These are phyloP conservation scores for Falco novaeseelandiae DNA, from an alignment of 2,797 vertebrate genomes.

Conservation along the genomic window DNA sequence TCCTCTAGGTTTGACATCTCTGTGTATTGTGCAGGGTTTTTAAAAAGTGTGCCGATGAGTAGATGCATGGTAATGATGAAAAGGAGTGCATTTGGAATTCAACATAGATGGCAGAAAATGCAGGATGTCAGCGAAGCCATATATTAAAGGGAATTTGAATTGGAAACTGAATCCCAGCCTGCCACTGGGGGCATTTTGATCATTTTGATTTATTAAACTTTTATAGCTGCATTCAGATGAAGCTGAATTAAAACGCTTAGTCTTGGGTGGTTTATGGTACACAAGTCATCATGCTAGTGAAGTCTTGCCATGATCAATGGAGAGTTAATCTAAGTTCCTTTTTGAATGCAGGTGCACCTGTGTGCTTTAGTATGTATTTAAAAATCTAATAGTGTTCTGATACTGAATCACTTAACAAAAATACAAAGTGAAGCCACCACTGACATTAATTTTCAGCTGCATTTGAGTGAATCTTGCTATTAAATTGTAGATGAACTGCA, in stretches of 20 bases:
- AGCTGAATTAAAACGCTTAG: constrained; percentile 77
- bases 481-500: not conserved
- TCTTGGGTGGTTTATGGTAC: constrained; percentile 72
- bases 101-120: constrained; percentile 71
- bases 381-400: constrained; percentile 28
- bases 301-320: constrained; percentile 49
- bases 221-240: constrained; percentile 79
- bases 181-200: constrained; percentile 82
- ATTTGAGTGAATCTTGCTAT: constrained; percentile 7
- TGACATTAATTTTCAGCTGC: constrained; percentile 7
- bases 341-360: constrained; percentile 11
- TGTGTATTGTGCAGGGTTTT: constrained; percentile 65
- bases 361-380: constrained; percentile 35
- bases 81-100: constrained; percentile 77
- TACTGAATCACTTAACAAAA: constrained; percentile 24
- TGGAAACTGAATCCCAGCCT: constrained; percentile 79
- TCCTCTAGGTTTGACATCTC: constrained; percentile 69
- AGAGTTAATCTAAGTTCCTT: constrained; percentile 53
- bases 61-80: constrained; percentile 76
- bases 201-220: constrained; percentile 87
- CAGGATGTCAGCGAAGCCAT: constrained; percentile 77
- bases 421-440: not conserved
- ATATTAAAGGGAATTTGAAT: constrained; percentile 83
- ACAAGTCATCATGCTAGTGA: constrained; percentile 21
- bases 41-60: constrained; percentile 69